These are phyloP conservation scores for Mungos mungo DNA, from an alignment of 2,113 vertebrate species.

Conservation along the genomic window DNA sequence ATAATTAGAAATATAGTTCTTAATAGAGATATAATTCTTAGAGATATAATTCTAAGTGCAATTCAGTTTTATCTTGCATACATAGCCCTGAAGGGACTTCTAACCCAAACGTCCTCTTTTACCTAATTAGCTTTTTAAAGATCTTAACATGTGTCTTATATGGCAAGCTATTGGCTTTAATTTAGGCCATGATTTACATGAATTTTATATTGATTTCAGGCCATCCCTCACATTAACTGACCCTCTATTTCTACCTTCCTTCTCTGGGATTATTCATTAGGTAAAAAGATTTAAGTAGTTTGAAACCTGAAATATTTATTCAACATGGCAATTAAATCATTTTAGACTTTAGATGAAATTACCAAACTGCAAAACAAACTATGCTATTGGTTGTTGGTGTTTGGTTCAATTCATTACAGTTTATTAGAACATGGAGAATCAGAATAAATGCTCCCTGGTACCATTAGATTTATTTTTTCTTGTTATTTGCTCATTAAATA, in stretches of 20 bases:
- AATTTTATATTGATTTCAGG: slow-evolving; percentile 40
- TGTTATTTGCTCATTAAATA: background rate
- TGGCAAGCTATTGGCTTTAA: background rate
- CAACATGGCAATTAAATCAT: background rate
- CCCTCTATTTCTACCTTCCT: background rate
- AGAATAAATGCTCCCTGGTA: background rate
- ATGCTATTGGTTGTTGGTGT: background rate
- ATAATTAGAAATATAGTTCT: slow-evolving; percentile 18
- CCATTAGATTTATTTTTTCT: background rate
- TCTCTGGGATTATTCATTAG: slow-evolving; percentile 11
- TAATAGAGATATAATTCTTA: background rate
- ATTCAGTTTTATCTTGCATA: background rate
- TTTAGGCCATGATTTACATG: background rate
- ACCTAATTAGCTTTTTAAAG: background rate
- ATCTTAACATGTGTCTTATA: background rate
- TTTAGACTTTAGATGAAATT: background rate
- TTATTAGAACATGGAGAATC: background rate
- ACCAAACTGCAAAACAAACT: background rate
- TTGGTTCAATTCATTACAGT: background rate
- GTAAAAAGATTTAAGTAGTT: background rate
- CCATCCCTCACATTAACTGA: background rate
- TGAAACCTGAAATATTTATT: slow-evolving; percentile 29
- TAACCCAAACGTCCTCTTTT: background rate
- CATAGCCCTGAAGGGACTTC: background rate
- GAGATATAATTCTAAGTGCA: background rate